Base-by-base conservation (phyloP, 2,797 vertebrate genomes). In the Cheirogaleus major region DNA sequence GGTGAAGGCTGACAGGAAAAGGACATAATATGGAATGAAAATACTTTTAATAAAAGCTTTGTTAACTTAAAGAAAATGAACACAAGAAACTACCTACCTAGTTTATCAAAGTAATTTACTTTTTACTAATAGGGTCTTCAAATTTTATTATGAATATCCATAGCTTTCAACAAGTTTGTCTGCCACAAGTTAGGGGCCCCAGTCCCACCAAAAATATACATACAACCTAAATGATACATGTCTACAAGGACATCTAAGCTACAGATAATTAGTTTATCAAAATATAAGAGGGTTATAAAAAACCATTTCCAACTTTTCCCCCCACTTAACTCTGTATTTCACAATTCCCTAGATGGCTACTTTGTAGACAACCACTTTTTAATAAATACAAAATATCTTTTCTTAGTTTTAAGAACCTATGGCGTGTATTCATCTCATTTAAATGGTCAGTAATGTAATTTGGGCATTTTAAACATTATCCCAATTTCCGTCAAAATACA, bases 1-100 rank as follows among this genome's bases (percentile, higher is more conserved):
- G 27, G 45, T 32, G 9, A 91, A 50, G 38, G 43, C 30, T 63
- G 48, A 76, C 4, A 67, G 93, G 50, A 45, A 83, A 86, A 75
- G 7, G 52, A 45, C 1, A 55, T 32, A 80, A 63, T 25, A n/a
- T 25, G 30, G n/a, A 75, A 87, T 35, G 45, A 35, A 59, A 52
- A 67, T 48, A 63, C 48, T 82, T 89, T 95, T 30, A 59, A 70
- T 65, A n/a, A 86, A 70, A 50, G 35, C 8, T 87, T 84, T 48
- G 35, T 50, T 93, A 67, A 57, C 50, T 82, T 78, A 69, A 72
- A 79, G 32, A 94, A 96, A 93, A 82, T 65, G 10, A 88, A 84
- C 4, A 43, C 27, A 92, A 82, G n/a, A 85, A 95, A 80, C 65
- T 30, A 83, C 5, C 14, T 85, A 78, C 38, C 41, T 93, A 92